A percentile compares a stretch with the other conserved stretches of the same genome.
These are phyloP conservation scores for Anabacerthia variegaticeps DNA, from an alignment of 2,797 vertebrate genomes.

Conservation along the genomic window DNA sequence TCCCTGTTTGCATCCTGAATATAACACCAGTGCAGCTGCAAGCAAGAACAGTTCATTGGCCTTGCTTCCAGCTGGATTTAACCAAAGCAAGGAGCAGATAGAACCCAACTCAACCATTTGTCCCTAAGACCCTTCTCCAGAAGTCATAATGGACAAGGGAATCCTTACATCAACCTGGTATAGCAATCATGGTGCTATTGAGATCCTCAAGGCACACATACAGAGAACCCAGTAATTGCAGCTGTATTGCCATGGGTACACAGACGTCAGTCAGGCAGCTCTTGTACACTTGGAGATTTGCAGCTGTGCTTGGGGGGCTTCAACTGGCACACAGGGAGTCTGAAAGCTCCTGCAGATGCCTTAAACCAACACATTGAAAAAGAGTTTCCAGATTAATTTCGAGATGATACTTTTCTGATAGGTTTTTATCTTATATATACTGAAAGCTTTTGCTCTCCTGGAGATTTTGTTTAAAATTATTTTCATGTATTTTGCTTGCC, in stretches of 20 bases:
- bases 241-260: background rate
- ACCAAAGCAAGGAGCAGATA: background rate
- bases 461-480: background rate
- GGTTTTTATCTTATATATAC: background rate
- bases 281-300: background rate
- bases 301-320: background rate
- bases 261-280: accelerated
- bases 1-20: background rate
- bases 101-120: background rate
- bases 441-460: background rate
- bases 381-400: background rate
- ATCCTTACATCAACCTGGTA: background rate
- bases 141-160: background rate
- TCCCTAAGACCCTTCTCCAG: background rate
- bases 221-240: background rate
- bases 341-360: background rate
- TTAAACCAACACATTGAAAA: background rate
- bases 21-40: background rate
- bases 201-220: background rate
- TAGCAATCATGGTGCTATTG: background rate
- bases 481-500: background rate
- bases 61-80: background rate
- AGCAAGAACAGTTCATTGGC: background rate
- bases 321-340: background rate
- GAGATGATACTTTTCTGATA: background rate